phyloP scores from a whole-genome alignment of 2,888 invertebrate genomes.

The Blastobasis lacticolella region DNA sequence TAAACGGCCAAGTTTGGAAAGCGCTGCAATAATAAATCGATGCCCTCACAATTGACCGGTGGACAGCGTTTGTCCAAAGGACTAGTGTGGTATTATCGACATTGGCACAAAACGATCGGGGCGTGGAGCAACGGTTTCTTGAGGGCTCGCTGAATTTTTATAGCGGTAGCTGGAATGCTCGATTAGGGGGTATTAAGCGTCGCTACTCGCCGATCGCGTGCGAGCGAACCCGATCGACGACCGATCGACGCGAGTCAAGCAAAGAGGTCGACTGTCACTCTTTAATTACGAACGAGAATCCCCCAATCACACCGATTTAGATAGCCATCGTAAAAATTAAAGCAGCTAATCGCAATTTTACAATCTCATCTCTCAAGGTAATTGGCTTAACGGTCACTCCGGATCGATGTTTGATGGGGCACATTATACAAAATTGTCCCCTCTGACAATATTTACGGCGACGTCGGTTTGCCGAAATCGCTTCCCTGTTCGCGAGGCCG shows the following conservation, averaged over 20 bases:
- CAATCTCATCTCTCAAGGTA: constrained; percentile 4
- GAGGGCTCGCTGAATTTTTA: constrained; percentile 45
- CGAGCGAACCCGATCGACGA: background rate
- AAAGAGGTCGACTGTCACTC: constrained; percentile 7
- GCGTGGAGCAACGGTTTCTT: constrained; percentile 58
- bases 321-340: constrained; percentile 9
- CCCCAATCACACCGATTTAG: background rate
- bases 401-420: constrained; percentile 7
- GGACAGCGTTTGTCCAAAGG: constrained; percentile 44
- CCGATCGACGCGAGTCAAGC: constrained; percentile 4
- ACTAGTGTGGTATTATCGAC: constrained; percentile 64
- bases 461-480: constrained; percentile 13
- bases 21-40: constrained; percentile 47
- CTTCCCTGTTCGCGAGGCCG: constrained; percentile 8
- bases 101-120: constrained; percentile 50
- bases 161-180: constrained; percentile 49
- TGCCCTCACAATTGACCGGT: constrained; percentile 47
- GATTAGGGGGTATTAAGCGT: constrained; percentile 52
- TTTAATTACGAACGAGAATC: constrained; percentile 5
- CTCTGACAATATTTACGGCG: constrained; percentile 13
- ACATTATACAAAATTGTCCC: constrained; percentile 18
- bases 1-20: too few relatives aligned
- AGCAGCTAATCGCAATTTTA: constrained; percentile 18
- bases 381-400: constrained; percentile 8
- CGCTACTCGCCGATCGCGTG: constrained; percentile 24